A percentile compares a stretch with the other conserved stretches of the same genome.
Conservation (phyloP, 2,888 invertebrate genomes). For the Ormyrus rosae region DNA sequence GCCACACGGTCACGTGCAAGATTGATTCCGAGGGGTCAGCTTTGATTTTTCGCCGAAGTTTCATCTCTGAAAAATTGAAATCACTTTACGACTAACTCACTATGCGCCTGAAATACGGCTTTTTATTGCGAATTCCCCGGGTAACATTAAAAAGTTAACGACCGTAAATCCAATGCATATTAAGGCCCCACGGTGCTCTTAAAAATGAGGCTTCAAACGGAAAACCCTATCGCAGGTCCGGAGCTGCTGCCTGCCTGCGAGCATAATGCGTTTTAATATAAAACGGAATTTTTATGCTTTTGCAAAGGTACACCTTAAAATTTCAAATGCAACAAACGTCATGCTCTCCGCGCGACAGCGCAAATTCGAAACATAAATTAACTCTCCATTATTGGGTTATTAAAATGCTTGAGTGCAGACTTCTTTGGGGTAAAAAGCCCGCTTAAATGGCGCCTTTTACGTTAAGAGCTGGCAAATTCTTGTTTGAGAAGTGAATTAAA, state of each 20-base stretch:
- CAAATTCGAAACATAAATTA: constrained; percentile 9
- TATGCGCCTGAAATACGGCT: constrained; percentile 31
- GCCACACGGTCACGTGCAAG: too few species aligned
- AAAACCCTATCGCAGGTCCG: neutral
- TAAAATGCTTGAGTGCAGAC: constrained; percentile 1
- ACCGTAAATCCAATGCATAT: constrained; percentile 51
- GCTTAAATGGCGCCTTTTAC: neutral
- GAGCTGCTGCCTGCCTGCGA: neutral
- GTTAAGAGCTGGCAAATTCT: neutral
- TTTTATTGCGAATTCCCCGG: constrained; percentile 48
- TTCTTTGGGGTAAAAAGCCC: neutral
- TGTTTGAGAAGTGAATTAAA: neutral
- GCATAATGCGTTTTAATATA: constrained; percentile 29
- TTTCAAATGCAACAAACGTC: too few species aligned
- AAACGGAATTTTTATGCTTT: constrained; percentile 10
- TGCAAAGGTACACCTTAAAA: neutral
- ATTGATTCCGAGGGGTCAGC: neutral
- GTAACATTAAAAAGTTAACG: constrained; percentile 47
- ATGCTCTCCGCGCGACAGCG: neutral
- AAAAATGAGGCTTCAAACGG: constrained; percentile 39
- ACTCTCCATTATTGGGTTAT: neutral
- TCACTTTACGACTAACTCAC: constrained; percentile 45
- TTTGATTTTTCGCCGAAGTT: constrained; percentile 25
- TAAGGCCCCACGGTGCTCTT: constrained; percentile 30
- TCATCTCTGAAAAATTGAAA: constrained; percentile 40